phyloP scores from a whole-genome alignment of 1,140 invertebrate genomes.

The Diorhabda sublineata region DNA sequence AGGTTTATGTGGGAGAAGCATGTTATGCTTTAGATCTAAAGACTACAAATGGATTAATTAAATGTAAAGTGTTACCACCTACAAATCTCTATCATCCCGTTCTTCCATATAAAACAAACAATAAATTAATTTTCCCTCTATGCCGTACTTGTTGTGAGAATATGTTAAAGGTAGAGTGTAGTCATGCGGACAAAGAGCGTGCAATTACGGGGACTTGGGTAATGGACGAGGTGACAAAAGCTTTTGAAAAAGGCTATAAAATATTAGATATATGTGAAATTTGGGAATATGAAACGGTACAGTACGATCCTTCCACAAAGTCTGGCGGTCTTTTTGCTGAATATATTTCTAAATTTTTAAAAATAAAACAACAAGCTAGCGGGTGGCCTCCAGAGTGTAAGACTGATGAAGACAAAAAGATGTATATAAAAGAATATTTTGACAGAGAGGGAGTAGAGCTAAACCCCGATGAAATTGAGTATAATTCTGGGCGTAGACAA shows the following conservation, averaged over 20 bases:
- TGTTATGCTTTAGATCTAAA: slow-evolving; percentile 9
- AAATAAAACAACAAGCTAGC: slow-evolving; percentile 43
- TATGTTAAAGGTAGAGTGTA: slow-evolving; percentile 18
- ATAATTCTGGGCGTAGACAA: too few species aligned
- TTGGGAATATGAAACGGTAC: slow-evolving; percentile 21
- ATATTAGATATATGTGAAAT: slow-evolving; percentile 23
- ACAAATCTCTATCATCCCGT: slow-evolving; percentile 35
- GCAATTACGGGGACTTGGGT: slow-evolving; percentile 45
- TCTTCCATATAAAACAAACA: slow-evolving; percentile 33
- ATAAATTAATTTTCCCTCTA: slow-evolving; percentile 41
- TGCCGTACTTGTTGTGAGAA: slow-evolving; percentile 34
- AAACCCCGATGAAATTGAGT: too few species aligned
- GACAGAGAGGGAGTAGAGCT: slow-evolving; percentile 45
- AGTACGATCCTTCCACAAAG: slow-evolving; percentile 13
- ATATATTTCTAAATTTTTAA: slow-evolving; percentile 42
- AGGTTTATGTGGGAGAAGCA: slow-evolving; percentile 18
- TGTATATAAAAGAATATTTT: slow-evolving; percentile 31
- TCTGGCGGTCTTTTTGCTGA: slow-evolving; percentile 34
- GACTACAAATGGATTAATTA: slow-evolving; percentile 31
- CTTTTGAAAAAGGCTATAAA: slow-evolving; percentile 28
- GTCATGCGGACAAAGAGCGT: slow-evolving; percentile 38
- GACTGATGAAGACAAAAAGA: slow-evolving; percentile 28
- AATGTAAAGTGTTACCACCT: slow-evolving; percentile 41
- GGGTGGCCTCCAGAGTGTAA: slow-evolving; percentile 38
- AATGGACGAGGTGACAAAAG: slow-evolving; percentile 42